Conservation (phyloP, 2,113 vertebrate genomes). For the Atrichornis clamosus region DNA sequence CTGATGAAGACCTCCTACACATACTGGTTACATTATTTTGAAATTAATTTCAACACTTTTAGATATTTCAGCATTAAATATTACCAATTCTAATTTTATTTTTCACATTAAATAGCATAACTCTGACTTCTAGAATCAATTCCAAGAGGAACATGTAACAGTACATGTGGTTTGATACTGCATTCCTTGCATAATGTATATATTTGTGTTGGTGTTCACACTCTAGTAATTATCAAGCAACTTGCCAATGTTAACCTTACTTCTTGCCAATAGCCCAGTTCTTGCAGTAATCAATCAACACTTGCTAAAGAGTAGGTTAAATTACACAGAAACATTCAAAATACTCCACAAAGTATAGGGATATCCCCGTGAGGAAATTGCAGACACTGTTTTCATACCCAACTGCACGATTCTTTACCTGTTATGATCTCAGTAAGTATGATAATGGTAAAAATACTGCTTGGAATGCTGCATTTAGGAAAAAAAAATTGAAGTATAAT, state of each 20-base stretch:
- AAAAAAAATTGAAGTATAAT: background rate
- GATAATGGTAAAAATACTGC: background rate
- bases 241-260: background rate
- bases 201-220: conserved; percentile 28
- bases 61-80: background rate
- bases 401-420: background rate
- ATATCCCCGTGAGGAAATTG: background rate
- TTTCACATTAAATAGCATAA: background rate
- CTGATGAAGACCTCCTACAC: background rate
- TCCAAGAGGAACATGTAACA: background rate
- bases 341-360: background rate
- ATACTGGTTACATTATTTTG: background rate
- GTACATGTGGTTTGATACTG: background rate
- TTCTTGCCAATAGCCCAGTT: conserved; percentile 29
- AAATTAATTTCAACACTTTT: background rate
- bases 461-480: background rate
- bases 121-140: background rate
- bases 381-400: background rate
- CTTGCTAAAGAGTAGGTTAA: background rate
- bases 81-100: background rate
- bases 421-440: background rate
- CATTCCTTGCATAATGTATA: background rate
- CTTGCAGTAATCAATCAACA: conserved; percentile 26
- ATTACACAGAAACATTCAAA: background rate
- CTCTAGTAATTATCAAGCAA: conserved; percentile 20